Conservation (phyloP, 2,113 vertebrate genomes). For the cat (Felis catus) region F.catus_Fca126_mat1.0 CM031428.1:23544001-23544500, state of each 20-base stretch:
- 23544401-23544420: neutral
- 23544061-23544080: neutral
- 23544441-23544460: constrained; percentile 8
- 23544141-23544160: neutral
- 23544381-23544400: neutral
- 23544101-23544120: neutral
- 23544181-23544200: neutral
- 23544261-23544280: constrained; percentile 29
- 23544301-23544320: constrained; percentile 7
- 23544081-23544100: neutral
- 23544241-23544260: neutral
- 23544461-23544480: constrained; percentile 17
- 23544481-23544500: neutral
- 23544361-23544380: constrained; percentile 29
- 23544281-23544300: constrained; percentile 12
- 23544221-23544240: neutral
- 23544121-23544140: neutral
- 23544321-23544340: neutral
- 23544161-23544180: neutral
- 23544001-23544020: neutral
- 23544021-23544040: neutral
- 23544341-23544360: neutral
- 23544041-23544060: neutral
- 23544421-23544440: constrained; percentile 23
- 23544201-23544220: neutral